Base-by-base conservation (phyloP, 2,797 vertebrate genomes). In the Champsocephalus gunnari region DNA sequence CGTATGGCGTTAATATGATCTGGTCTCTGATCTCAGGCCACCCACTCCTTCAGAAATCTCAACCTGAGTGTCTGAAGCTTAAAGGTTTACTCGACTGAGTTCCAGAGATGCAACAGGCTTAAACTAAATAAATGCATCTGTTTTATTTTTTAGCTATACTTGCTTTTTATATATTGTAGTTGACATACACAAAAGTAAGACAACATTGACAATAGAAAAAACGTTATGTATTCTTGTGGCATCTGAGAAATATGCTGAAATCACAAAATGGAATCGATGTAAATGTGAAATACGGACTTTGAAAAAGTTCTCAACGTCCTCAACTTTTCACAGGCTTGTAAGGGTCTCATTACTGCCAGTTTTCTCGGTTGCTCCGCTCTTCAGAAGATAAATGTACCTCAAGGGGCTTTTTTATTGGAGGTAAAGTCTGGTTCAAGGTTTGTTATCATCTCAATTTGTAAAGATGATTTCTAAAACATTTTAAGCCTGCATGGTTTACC, bases 21-120 rank as follows among this genome's bases (percentile, higher is more conserved):
- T 38, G 49, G 12, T 32, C 3, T 73, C 32, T 41, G 64, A 9
- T 64, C 71, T 49, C 11, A 61, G 54, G 44, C 24, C 72, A 17
- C 45, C n/a, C 38, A 66, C 49, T 16, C 12, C 0, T 9, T 2
- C 43, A 58, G 6, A 69, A n/a, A 41, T 53, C 50, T 69, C 21
- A 19, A 48, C 32, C 9, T 16, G 4, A 13, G 5, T 0, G 49
- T 41, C 41, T 24, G 14, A 32, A 19, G 24, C 9, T 21, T 32
- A 14, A 57, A 41, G 12, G 9, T 57, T 58, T 2, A 0, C 38
- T 9, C n/a, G 12, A 9, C 14, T 17, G 9, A 7, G 44, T 48
- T 21, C 32, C 50, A 65, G 16, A 28, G 13, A 28, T 8, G 24
- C 6, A 63, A 3, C 50, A 51, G 4, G 7, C 6, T 48, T 5